Evolutionary conservation across 2,888 invertebrate species (phyloP), one percentile per base, ranked within the genome.

Genomic region (Pachycephus smyrnensis): DNA sequence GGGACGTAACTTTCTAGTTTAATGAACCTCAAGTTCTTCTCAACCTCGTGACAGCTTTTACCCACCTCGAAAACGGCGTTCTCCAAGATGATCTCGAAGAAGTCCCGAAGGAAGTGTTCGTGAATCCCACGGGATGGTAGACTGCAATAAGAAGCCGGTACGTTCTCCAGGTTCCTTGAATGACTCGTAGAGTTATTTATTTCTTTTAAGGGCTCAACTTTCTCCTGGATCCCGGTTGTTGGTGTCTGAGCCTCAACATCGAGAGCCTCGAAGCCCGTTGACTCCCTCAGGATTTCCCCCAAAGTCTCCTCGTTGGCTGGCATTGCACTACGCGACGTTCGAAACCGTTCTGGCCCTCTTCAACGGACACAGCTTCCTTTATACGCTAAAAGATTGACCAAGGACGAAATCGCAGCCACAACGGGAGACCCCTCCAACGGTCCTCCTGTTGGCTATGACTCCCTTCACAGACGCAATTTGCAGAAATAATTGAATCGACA

Each of bases 81-180:
- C 81, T 96, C 94, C 71, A 97, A 92, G 83, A 97, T 92, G 81
- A 96, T 91, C 79, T 96, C 95, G 75, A 96, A 93, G 79, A 95
- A 95, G 81, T 94, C 93, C 76, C 95, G 93, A 71, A 97, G 92
- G 88, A 97, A 96, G 74, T 94, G 93, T 89, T 96, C 96, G 89
- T 96, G 96, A 71, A 93, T 92, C 31, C 93, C 92, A 84, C 93
- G 92, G 68, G 93, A 93, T 1, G 96, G 94, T 78, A 95, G 92
- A 88, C 95, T 95, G 11, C 79, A 81, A 76, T 79, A 84, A 2
- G 76, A 69, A 32, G 71, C 33, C 32, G 71, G 33, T 31, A 31
- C 9, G 23, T 36, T 12, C 74, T 32, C 30, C 74, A 30, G 30
- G 36, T 36, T 32, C 23, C 23, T 74, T 11, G 36, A 9, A 9